Base-by-base conservation (phyloP, 2,113 vertebrate genomes). In the Tonatia bakeri region DNA sequence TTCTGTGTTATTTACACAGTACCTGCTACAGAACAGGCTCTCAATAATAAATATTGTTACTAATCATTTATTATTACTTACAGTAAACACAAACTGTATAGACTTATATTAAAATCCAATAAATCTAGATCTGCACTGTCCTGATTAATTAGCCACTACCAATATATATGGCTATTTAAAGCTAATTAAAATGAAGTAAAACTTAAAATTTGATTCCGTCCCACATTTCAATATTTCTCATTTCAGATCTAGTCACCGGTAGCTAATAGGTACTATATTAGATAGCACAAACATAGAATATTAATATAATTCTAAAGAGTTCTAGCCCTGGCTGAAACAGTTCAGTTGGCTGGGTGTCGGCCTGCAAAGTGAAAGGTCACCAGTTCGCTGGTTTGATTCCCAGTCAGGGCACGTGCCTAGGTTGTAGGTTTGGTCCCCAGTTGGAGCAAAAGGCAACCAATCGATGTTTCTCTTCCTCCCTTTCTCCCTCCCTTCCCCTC, bases 11-110 rank as follows among this genome's bases (percentile, higher is more conserved):
- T 52, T 72, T 91, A 92, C 6, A 82, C 20, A 69, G 31, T n/a
- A 17, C 22, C 70, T 61, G 19, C 76, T 92, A 87, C 5, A 36
- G 67, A 95, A 77, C 0, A 67, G n/a, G 56, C 47, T 72, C 52
- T 88, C 52, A 95, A 72, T 56, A 91, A 96, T 56, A 91, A 96
- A 52, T 40, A 52, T 11, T 54, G 40, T 36, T 75, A 67, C 45
- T 92, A 19, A 70, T 52, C n/a, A 59, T 69, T 70, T 77, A 91
- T 70, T 64, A n/a, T 72, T 87, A 76, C 13, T 93, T 73, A 77
- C 19, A 89, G 94, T 69, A 84, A 93, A 91, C 19, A 43, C 24
- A 87, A 87, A 47, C 36, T 38, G 2, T 45, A 56, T 0, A 90
- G 14, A 92, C 38, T 83, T 45, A 56, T 7, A 67, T 59, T 67